phyloP scores from a whole-genome alignment of 2,888 invertebrate genomes.

The Ommatoiulus sabulosus region DNA sequence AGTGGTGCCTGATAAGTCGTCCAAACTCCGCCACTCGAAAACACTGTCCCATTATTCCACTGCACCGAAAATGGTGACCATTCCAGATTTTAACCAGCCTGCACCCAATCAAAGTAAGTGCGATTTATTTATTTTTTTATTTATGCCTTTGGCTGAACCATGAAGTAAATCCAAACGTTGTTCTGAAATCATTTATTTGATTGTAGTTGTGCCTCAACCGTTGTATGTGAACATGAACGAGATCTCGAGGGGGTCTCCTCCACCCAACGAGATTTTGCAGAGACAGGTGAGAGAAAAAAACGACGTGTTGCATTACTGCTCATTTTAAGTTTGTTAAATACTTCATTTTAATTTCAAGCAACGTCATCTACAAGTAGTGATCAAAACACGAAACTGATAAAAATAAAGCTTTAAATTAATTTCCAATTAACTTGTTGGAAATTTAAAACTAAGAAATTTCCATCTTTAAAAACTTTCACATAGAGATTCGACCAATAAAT shows the following conservation, averaged over 20 bases:
- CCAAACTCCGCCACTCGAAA: slow-evolving; percentile 59
- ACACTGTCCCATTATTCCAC: slow-evolving; percentile 57
- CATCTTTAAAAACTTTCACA: no score
- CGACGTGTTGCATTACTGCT: no score
- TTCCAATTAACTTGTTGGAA: no score
- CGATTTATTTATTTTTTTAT: slow-evolving; percentile 49
- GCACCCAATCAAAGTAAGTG: slow-evolving; percentile 66
- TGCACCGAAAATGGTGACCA: slow-evolving; percentile 61
- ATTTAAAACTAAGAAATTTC: no score
- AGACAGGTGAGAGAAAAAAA: background rate
- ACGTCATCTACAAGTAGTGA: no score
- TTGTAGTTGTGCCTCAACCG: slow-evolving; percentile 74
- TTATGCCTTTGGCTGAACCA: background rate
- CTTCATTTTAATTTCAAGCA: no score
- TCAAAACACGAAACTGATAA: no score
- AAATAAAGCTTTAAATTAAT: no score
- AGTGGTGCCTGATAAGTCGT: slow-evolving; percentile 62
- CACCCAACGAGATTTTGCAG: slow-evolving; percentile 18
- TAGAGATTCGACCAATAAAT: no score
- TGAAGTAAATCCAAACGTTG: background rate
- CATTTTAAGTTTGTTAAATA: no score
- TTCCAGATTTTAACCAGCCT: slow-evolving; percentile 66
- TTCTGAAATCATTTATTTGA: slow-evolving; percentile 48
- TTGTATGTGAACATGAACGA: slow-evolving; percentile 94
- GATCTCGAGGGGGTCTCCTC: slow-evolving; percentile 44